Percentiles rank a stretch among this genome's conserved stretches.
Evolutionary conservation across 2,888 invertebrate genomes (phyloP).

Genomic region (Limnephilus rhombicus): DNA sequence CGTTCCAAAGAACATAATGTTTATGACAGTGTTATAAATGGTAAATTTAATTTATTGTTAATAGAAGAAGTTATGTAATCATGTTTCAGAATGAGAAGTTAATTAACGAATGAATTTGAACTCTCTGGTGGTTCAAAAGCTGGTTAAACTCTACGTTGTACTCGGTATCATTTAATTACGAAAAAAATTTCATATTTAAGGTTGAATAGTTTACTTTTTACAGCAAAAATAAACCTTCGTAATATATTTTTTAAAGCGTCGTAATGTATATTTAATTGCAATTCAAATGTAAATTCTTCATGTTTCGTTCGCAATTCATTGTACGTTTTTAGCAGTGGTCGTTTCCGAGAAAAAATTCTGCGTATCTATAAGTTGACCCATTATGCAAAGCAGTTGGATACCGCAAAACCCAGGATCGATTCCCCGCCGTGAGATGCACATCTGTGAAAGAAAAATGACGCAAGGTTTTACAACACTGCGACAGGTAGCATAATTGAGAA

Average conservation of each 20-base stretch:
- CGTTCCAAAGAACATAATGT: too few species aligned
- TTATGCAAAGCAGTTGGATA: conserved; percentile 19
- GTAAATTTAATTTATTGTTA: too few species aligned
- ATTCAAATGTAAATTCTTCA: background rate
- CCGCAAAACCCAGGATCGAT: conserved; percentile 28
- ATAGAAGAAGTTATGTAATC: too few species aligned
- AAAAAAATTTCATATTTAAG: background rate
- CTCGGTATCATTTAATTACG: too few species aligned
- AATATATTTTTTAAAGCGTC: background rate
- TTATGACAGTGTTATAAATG: too few species aligned
- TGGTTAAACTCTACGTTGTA: too few species aligned
- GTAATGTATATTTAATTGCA: background rate
- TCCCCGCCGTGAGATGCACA: conserved; percentile 1
- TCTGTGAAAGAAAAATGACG: background rate
- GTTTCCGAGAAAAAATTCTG: background rate
- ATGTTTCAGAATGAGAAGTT: too few species aligned
- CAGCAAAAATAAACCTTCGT: background rate
- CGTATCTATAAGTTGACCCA: background rate
- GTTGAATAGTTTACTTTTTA: background rate
- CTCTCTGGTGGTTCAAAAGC: too few species aligned
- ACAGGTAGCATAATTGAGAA: background rate
- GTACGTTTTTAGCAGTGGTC: background rate
- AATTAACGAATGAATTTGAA: too few species aligned
- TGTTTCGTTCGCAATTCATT: background rate
- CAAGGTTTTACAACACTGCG: background rate